phyloP scores from a whole-genome alignment of 2,797 vertebrate species.

The Ctenopoma multispine region DNA sequence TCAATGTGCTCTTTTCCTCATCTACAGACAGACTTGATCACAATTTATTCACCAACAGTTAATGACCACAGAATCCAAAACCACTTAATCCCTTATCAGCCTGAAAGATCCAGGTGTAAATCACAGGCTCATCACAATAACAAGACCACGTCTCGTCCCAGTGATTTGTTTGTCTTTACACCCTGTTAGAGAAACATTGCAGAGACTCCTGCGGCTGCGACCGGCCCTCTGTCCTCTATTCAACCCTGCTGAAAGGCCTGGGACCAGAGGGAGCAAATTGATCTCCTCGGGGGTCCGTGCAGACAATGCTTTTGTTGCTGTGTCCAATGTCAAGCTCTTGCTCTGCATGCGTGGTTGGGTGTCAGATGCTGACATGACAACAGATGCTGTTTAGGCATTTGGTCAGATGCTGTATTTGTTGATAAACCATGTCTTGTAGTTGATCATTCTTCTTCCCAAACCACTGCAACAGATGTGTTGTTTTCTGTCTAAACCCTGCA shows the following conservation, averaged over 20 bases:
- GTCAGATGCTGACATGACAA: slow-evolving; percentile 71
- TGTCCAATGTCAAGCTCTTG: slow-evolving; percentile 71
- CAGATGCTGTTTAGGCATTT: slow-evolving; percentile 60
- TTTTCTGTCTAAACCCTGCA: not conserved
- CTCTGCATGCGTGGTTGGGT: slow-evolving; percentile 58
- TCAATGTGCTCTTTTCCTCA: slow-evolving; percentile 1
- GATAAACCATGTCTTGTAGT: slow-evolving; percentile 40
- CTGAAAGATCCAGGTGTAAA: slow-evolving; percentile 76
- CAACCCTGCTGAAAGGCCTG: slow-evolving; percentile 77
- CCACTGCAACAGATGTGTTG: slow-evolving; percentile 10
- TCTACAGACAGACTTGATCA: slow-evolving; percentile 18
- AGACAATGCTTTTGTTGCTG: slow-evolving; percentile 74
- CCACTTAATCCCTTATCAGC: slow-evolving; percentile 66
- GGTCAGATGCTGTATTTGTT: slow-evolving; percentile 58
- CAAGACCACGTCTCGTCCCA: slow-evolving; percentile 60
- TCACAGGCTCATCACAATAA: slow-evolving; percentile 69
- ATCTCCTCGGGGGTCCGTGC: slow-evolving; percentile 72
- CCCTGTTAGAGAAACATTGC: slow-evolving; percentile 78
- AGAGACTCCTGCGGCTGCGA: slow-evolving; percentile 67
- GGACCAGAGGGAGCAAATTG: slow-evolving; percentile 74
- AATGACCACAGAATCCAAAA: slow-evolving; percentile 44
- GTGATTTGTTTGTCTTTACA: slow-evolving; percentile 83
- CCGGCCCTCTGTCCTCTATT: slow-evolving; percentile 77
- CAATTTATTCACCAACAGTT: slow-evolving; percentile 22
- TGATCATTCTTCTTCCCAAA: slow-evolving; percentile 22